Percentiles rank a stretch among this genome's conserved stretches.
Conservation (phyloP, 2,888 invertebrate genomes). For the Pherbina coryleti region DNA sequence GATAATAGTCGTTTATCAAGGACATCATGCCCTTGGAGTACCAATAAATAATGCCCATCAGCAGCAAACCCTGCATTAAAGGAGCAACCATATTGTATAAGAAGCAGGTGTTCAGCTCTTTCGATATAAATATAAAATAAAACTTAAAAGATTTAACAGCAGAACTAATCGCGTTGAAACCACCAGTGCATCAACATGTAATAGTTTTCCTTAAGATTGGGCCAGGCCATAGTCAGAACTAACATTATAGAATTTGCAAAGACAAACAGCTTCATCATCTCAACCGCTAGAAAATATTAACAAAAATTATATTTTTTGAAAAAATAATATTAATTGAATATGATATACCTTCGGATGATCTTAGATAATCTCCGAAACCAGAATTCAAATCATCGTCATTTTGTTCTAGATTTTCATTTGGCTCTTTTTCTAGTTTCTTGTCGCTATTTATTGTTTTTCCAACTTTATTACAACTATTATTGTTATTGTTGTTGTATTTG, state of each 20-base stretch:
- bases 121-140: background rate
- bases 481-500: constrained; percentile 41
- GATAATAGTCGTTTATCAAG: constrained; percentile 82
- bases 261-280: constrained; percentile 85
- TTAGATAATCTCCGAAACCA: constrained; percentile 67
- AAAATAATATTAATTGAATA: background rate
- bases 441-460: constrained; percentile 31
- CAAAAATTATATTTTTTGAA: background rate
- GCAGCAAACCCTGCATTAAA: constrained; percentile 75
- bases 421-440: constrained; percentile 36
- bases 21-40: constrained; percentile 79
- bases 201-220: constrained; percentile 76
- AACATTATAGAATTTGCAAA: constrained; percentile 81
- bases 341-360: constrained; percentile 66
- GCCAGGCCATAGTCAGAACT: constrained; percentile 80
- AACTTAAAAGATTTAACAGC: no score
- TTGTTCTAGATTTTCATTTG: constrained; percentile 31
- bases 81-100: constrained; percentile 73
- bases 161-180: constrained; percentile 12
- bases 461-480: constrained; percentile 40
- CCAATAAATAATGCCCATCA: constrained; percentile 79
- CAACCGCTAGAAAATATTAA: constrained; percentile 70
- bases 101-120: background rate
- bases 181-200: constrained; percentile 72
- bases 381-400: constrained; percentile 65